Conservation (phyloP, 2,797 vertebrate species). For the Smutsia gigantea region DNA sequence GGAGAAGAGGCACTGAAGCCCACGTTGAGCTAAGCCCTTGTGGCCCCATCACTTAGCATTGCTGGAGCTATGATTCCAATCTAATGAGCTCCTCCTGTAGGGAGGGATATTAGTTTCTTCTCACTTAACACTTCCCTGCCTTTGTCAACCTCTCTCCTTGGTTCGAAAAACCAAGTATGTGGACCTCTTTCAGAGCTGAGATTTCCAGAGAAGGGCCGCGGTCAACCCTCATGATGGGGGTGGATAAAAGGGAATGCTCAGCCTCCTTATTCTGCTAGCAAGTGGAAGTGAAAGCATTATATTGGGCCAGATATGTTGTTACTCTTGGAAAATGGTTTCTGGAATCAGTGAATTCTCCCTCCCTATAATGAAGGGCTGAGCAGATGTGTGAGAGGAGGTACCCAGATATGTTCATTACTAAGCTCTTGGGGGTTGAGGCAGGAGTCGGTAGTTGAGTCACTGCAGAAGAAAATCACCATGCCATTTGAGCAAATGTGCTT, state of each 20-base stretch:
- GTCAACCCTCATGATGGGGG: neutral
- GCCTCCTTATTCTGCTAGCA: constrained; percentile 33
- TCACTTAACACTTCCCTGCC: neutral
- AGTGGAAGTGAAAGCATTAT: constrained; percentile 44
- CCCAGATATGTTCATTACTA: constrained; percentile 31
- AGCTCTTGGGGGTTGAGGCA: neutral
- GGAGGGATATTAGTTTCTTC: constrained; percentile 30
- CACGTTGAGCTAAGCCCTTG: neutral
- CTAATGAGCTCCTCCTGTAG: constrained; percentile 22
- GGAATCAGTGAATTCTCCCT: constrained; percentile 48
- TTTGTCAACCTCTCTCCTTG: neutral
- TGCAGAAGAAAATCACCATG: constrained; percentile 48
- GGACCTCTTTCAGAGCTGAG: constrained; percentile 12
- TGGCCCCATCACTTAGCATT: neutral
- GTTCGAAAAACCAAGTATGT: neutral
- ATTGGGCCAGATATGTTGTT: constrained; percentile 39
- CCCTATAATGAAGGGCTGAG: constrained; percentile 51
- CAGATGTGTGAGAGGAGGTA: constrained; percentile 29
- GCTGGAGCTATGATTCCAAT: neutral
- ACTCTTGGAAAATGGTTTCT: constrained; percentile 69
- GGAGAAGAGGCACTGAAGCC: neutral
- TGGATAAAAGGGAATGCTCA: constrained; percentile 44
- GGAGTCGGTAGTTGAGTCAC: constrained; percentile 33
- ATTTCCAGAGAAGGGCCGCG: constrained; percentile 20
- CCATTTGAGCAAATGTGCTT: constrained; percentile 41